Evolutionary conservation across 2,113 vertebrate species (phyloP).

Genomic region (Brachionichthys hirsutus): DNA sequence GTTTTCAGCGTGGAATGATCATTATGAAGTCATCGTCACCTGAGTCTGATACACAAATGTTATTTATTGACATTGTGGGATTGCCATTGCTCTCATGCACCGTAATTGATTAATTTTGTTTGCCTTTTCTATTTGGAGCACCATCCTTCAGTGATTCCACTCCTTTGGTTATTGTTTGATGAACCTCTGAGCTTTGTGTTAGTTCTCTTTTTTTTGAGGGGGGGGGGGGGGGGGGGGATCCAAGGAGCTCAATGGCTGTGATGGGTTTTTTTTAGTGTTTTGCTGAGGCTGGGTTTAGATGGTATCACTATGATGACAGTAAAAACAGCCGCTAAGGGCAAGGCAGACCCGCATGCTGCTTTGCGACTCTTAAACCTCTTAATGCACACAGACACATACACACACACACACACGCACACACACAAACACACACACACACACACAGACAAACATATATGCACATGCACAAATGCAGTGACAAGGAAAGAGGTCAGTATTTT

Average conservation of each 20-base stretch:
- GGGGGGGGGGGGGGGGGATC: background rate
- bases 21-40: background rate
- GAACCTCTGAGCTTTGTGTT: background rate
- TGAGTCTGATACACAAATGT: slow-evolving; percentile 25
- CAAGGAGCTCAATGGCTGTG: background rate
- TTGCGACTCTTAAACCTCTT: slow-evolving; percentile 21
- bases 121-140: background rate
- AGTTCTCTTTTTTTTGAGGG: no score
- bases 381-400: slow-evolving; percentile 21
- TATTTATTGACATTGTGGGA: slow-evolving; percentile 47
- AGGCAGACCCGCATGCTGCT: slow-evolving; percentile 61
- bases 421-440: slow-evolving; percentile 16
- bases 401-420: slow-evolving; percentile 21
- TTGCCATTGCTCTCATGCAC: slow-evolving; percentile 1
- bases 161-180: background rate
- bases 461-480: slow-evolving; percentile 1
- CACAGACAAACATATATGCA: slow-evolving; percentile 7
- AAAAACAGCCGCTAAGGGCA: slow-evolving; percentile 74
- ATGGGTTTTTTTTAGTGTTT: slow-evolving; percentile 56
- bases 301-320: slow-evolving; percentile 82
- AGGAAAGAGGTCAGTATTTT: slow-evolving; percentile 45
- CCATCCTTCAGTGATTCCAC: background rate
- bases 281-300: slow-evolving; percentile 75
- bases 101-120: slow-evolving; percentile 16
- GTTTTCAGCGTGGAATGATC: background rate